These are phyloP conservation scores for Karalla daura DNA, from an alignment of 2,797 vertebrate species.

Conservation along the genomic window DNA sequence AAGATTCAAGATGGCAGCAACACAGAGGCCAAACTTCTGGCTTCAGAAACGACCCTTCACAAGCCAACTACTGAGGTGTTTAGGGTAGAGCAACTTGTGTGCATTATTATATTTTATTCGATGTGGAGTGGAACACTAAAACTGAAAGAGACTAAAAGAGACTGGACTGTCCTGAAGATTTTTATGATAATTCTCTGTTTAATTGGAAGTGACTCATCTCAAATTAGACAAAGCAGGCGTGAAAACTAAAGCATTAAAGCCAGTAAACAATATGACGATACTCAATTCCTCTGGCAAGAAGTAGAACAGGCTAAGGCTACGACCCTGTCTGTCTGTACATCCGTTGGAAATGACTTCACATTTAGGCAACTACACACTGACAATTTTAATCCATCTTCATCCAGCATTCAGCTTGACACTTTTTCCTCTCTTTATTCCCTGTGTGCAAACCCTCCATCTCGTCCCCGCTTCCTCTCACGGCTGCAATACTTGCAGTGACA, in stretches of 20 bases:
- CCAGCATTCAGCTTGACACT: conserved; percentile 36
- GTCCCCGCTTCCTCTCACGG: conserved; percentile 34
- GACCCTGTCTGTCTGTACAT: conserved; percentile 1
- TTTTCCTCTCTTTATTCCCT: conserved; percentile 54
- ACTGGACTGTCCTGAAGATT: too few species aligned
- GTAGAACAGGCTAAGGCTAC: too few species aligned
- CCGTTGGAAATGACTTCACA: conserved; percentile 31
- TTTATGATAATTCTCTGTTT: too few species aligned
- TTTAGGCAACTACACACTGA: conserved; percentile 46
- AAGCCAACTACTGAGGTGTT: too few species aligned
- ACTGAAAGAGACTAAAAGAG: too few species aligned
- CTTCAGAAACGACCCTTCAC: too few species aligned
- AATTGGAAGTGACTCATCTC: background rate
- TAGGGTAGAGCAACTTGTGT: too few species aligned
- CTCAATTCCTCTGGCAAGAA: background rate
- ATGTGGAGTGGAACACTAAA: too few species aligned
- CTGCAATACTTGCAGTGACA: conserved; percentile 40
- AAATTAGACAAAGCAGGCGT: background rate
- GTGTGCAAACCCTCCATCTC: conserved; percentile 39
- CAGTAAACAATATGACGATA: background rate
- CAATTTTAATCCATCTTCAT: conserved; percentile 65
- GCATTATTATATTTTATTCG: too few species aligned
- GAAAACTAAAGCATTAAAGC: background rate
- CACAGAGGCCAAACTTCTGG: too few species aligned
- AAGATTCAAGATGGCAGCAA: too few species aligned